Conservation (phyloP, 2,113 vertebrate species). For the Lota lota region DNA sequence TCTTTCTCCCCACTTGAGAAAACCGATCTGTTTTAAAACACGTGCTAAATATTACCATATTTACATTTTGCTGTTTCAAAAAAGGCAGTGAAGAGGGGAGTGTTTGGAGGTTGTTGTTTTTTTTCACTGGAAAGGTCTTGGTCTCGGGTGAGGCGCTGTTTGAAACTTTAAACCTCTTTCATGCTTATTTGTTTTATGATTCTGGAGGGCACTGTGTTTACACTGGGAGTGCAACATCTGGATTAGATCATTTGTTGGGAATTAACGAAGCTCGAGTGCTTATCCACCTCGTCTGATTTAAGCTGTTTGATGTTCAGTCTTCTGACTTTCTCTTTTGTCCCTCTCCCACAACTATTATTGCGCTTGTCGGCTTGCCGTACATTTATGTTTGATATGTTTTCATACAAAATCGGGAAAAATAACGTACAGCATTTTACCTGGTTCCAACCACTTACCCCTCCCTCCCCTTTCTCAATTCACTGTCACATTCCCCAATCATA, state of each 20-base stretch:
- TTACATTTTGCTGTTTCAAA: slow-evolving; percentile 85
- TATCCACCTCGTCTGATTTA: slow-evolving; percentile 84
- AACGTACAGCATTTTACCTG: not conserved
- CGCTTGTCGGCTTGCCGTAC: slow-evolving; percentile 42
- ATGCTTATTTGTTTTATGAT: slow-evolving; percentile 97
- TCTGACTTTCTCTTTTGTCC: slow-evolving; percentile 29
- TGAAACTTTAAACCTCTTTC: slow-evolving; percentile 88
- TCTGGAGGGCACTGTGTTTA: slow-evolving; percentile 88
- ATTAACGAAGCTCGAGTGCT: slow-evolving; percentile 83
- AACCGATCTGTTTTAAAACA: slow-evolving; percentile 83
- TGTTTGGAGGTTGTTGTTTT: slow-evolving; percentile 50
- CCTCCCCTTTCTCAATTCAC: slow-evolving; percentile 19
- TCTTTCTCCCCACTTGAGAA: slow-evolving; percentile 62
- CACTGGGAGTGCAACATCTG: slow-evolving; percentile 90
- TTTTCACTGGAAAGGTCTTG: slow-evolving; percentile 72
- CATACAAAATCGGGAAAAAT: slow-evolving; percentile 28
- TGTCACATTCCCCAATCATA: slow-evolving; percentile 27
- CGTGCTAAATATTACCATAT: slow-evolving; percentile 85
- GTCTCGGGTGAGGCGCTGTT: slow-evolving; percentile 75
- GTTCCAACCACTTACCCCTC: slow-evolving; percentile 1
- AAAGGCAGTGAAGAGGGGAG: slow-evolving; percentile 62
- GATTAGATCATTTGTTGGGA: slow-evolving; percentile 98
- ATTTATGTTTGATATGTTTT: slow-evolving; percentile 41
- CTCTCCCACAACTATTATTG: slow-evolving; percentile 28
- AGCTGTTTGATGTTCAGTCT: slow-evolving; percentile 70